Evolutionary conservation across 2,113 vertebrate species (phyloP).

Genomic region (Paramormyrops kingsleyae): DNA sequence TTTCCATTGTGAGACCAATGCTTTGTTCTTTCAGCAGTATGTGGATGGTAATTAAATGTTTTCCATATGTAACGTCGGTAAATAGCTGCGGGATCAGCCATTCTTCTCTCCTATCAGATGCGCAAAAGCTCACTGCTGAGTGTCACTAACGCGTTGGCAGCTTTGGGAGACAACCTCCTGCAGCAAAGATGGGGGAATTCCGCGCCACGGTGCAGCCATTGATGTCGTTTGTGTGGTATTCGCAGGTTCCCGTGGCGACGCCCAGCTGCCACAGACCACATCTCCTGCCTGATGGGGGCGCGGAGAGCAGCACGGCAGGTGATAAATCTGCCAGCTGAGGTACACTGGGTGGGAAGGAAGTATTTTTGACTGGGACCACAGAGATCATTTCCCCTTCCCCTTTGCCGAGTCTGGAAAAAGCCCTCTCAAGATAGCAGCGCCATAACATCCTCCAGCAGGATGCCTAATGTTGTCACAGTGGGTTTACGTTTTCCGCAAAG

Average conservation of each 20-base stretch:
- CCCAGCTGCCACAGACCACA: neutral
- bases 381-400: neutral
- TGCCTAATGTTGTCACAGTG: neutral
- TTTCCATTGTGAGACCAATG: neutral
- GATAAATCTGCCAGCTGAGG: constrained; percentile 22
- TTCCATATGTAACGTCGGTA: constrained; percentile 47
- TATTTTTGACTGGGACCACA: constrained; percentile 6
- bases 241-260: neutral
- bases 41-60: constrained; percentile 42
- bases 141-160: neutral
- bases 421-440: neutral
- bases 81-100: constrained; percentile 34
- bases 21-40: constrained; percentile 40
- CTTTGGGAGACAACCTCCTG: neutral
- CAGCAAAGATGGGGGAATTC: neutral
- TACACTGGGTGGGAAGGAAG: neutral
- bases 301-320: neutral
- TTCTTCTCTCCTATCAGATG: neutral
- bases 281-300: neutral
- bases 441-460: neutral
- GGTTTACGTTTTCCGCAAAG: neutral
- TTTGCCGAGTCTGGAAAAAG: neutral
- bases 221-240: neutral
- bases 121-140: neutral
- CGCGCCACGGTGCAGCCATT: neutral